Conservation (phyloP, 1,140 invertebrate species). For the Eupristina koningsbergeri region DNA sequence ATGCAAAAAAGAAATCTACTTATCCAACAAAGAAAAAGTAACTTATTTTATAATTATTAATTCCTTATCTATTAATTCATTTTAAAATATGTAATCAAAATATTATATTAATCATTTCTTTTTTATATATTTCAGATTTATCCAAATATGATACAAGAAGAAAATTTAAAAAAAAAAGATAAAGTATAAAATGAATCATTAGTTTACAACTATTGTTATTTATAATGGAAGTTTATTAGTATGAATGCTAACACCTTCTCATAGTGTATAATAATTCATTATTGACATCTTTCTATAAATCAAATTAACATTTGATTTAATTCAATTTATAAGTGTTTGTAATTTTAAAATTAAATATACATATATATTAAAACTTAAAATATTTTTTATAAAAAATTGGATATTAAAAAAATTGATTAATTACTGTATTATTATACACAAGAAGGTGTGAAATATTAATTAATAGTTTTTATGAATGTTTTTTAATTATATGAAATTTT, state of each 20-base stretch:
- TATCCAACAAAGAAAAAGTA: constrained; percentile 74
- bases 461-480: background rate
- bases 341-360: background rate
- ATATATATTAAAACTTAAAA: background rate
- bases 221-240: background rate
- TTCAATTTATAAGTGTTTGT: background rate
- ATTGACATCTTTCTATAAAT: background rate
- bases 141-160: background rate
- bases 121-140: constrained; percentile 5
- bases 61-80: background rate
- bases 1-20: constrained; percentile 72
- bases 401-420: background rate
- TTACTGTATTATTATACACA: background rate
- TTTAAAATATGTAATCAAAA: background rate
- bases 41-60: background rate
- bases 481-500: background rate
- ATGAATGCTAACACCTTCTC: background rate
- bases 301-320: background rate
- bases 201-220: background rate
- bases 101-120: background rate
- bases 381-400: background rate
- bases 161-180: background rate
- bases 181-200: background rate
- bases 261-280: background rate
- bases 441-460: background rate